Percentiles rank a stretch among this genome's conserved stretches.
Evolutionary conservation across 1,140 invertebrate species (phyloP).

Genomic region (Drosophila punjabiensis): DNA sequence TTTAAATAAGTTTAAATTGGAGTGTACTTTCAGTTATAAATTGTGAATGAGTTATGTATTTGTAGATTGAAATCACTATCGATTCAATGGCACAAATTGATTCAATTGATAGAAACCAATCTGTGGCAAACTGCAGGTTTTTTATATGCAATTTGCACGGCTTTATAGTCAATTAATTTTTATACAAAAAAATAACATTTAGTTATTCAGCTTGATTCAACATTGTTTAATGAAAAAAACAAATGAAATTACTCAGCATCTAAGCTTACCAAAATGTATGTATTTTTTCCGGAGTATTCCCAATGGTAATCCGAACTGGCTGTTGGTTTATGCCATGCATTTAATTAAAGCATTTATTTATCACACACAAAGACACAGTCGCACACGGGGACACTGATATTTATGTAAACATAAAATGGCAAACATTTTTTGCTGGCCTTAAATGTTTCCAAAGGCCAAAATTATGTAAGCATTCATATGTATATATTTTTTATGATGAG

Average conservation of each 20-base stretch:
- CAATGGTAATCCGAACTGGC: constrained; percentile 65
- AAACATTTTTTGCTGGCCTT: constrained; percentile 38
- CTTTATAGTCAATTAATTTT: constrained; percentile 31
- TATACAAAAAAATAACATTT: constrained; percentile 4
- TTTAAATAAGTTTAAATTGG: not conserved
- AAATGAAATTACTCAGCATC: constrained; percentile 15
- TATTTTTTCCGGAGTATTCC: constrained; percentile 15
- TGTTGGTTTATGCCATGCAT: constrained; percentile 41
- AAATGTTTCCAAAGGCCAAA: constrained; percentile 58
- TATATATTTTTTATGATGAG: constrained; percentile 45
- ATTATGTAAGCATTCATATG: constrained; percentile 47
- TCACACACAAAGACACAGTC: constrained; percentile 21
- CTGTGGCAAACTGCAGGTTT: constrained; percentile 10
- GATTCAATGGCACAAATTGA: constrained; percentile 16
- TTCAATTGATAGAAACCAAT: constrained; percentile 14
- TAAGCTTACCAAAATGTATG: constrained; percentile 41
- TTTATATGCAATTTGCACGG: constrained; percentile 4
- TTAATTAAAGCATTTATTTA: constrained; percentile 57
- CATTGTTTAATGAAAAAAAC: constrained; percentile 13
- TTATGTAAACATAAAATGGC: constrained; percentile 39
- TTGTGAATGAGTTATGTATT: not conserved
- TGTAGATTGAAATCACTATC: constrained; percentile 4
- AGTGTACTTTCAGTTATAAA: not conserved
- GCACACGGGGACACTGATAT: constrained; percentile 28
- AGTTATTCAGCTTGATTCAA: not conserved